Percentiles rank a stretch among this genome's conserved stretches.
These are phyloP conservation scores for Myotis pilosus DNA, from an alignment of 2,797 vertebrate genomes.

Conservation along the genomic window DNA sequence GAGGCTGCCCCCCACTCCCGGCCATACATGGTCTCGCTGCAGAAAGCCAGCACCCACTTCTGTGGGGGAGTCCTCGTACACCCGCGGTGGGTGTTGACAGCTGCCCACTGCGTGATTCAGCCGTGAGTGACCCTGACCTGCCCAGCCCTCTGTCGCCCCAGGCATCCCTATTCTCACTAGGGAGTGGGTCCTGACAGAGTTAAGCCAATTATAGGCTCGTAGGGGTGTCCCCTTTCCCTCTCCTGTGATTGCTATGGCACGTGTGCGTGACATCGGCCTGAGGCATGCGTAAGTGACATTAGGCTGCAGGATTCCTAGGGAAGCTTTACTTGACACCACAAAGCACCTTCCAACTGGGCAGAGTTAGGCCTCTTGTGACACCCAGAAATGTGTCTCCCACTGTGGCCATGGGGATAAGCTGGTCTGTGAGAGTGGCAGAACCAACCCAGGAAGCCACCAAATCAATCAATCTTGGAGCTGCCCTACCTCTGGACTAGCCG, in stretches of 20 bases:
- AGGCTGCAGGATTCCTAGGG: neutral
- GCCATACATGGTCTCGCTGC: slow-evolving; percentile 71
- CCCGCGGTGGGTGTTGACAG: slow-evolving; percentile 60
- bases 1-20: slow-evolving; percentile 47
- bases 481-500: neutral
- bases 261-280: neutral
- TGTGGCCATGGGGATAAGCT: neutral
- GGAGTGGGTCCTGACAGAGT: neutral
- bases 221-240: neutral
- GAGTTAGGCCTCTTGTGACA: neutral
- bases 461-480: too few species aligned
- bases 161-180: neutral
- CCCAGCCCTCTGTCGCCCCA: neutral
- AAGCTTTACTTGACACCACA: neutral
- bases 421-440: neutral
- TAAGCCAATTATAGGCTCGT: neutral
- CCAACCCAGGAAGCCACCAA: neutral
- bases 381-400: neutral
- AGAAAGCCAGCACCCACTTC: accelerated
- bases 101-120: slow-evolving; percentile 62
- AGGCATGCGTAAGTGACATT: too few species aligned
- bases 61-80: slow-evolving; percentile 66
- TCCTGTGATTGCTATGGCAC: neutral
- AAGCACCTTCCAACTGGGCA: neutral
- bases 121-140: neutral